Evolutionary conservation across 1,140 invertebrate species (phyloP), one percentile per base, ranked within the genome.

Genomic region (Stegodyphus mimosarum): DNA sequence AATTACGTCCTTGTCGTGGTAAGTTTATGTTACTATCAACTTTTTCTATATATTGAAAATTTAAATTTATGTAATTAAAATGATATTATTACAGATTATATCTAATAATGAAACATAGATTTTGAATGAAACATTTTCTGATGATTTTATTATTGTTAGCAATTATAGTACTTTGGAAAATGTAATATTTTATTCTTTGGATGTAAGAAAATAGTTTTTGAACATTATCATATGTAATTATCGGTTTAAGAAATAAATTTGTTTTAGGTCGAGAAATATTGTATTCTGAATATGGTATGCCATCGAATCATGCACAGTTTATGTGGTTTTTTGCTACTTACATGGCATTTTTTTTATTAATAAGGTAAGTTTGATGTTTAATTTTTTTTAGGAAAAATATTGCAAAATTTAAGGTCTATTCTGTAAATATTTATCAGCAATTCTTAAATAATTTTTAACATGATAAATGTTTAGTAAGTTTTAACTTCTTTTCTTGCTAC

Each of bases 281-380:
- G 52, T 95, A 94, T 88, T 94, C 94, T 88, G 95, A 97, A 92
- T 97, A 96, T 93, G 96, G 96, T 88, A 98, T 98, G 96, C 96
- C 96, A 70, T 98, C 96, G 49, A 94, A 95, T 74, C 96, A 98
- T 92, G 93, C 96, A 88, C 96, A 97, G 91, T 96, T 97, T 90
- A 95, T 96, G 92, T 97, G 95, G 95, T 98, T 97, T 91, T 97
- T 97, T 91, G 93, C 95, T 83, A 93, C 94, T 69, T 98, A 97
- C 90, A 93, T 95, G 87, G 92, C 94, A 88, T 94, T 96, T 90
- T 98, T 97, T 92, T 93, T 97, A 88, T 94, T 95, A 88, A 94
- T 97, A 88, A 95, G 96, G 96, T 97, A 92, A 92, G 89, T 81
- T 13, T 52, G 7, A 77, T 51, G 9, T 60, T 15, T 60, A 2